Evolutionary conservation across 2,888 invertebrate species (phyloP), one percentile per base, ranked within the genome.

Genomic region (Eristalis tenax): DNA sequence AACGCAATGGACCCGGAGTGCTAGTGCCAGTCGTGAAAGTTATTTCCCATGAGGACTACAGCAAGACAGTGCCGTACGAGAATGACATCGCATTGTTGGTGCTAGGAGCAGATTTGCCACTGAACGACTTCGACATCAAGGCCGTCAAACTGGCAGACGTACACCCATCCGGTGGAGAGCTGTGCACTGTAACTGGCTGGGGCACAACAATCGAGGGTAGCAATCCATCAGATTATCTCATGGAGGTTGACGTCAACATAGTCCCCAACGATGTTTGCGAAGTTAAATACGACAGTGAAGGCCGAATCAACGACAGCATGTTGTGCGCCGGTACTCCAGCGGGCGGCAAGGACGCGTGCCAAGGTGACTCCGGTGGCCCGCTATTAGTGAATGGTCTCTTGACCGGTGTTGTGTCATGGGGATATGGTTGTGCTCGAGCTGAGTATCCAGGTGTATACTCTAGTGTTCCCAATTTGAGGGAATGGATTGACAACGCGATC

Each of bases 1-100:
- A 91, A 2, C 93, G 91, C 61, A 90, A 91, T 1, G 78, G 89
- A 0, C 94, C 93, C 0, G 95, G 95, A 2, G 81, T 90, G 5
- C 26, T 95, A 0, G 93, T 94, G 3, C 92, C 93, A 38, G 94
- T 95, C 0, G 92, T 93, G 0, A 92, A 93, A 43, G 89, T 94
- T 4, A 82, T 93, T 0, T 91, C 92, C 88, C 95, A 96, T 88
- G 93, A 94, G 38, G 89, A 92, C 0, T 96, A 94, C 89, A 91
- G 92, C 59, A 91, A 43, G 69, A 84, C 89, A 15, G 4, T 3
- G 0, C 65, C 8, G 2, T 94, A 93, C 91, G 94, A 95, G 82
- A 94, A 93, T 82, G 95, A 95, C 74, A 91, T 95, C 15, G 95
- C 95, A 0, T 86, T 95, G 0, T 74, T 92, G 3, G 64, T 90